phyloP scores from a whole-genome alignment of 2,888 invertebrate species.

The Byasa hedistus region DNA sequence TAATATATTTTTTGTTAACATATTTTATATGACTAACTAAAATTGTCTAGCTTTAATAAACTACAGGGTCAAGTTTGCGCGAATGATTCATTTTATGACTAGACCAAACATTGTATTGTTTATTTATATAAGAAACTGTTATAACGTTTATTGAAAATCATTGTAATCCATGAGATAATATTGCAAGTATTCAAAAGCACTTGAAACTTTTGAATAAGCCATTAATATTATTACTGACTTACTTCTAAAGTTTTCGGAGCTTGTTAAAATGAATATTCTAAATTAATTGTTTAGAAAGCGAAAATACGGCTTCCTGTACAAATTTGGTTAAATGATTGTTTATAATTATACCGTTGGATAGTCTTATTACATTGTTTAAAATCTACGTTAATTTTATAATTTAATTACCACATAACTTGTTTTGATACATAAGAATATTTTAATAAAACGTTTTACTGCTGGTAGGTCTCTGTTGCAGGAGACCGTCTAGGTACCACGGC shows the following conservation, averaged over 20 bases:
- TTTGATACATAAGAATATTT: neutral
- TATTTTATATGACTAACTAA: too few species aligned
- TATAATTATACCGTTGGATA: neutral
- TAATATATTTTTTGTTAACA: too few species aligned
- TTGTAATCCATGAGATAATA: neutral
- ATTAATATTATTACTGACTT: neutral
- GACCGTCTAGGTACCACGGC: too few species aligned
- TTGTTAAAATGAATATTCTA: neutral
- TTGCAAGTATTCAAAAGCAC: neutral
- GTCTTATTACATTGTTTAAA: neutral
- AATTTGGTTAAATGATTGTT: neutral
- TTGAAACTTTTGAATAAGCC: neutral
- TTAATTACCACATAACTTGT: neutral
- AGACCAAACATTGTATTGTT: too few species aligned
- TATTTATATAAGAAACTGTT: too few species aligned
- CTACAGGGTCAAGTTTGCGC: too few species aligned
- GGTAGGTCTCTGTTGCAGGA: too few species aligned
- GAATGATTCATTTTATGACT: too few species aligned
- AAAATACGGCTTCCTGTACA: neutral
- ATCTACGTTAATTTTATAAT: neutral
- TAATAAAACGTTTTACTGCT: too few species aligned
- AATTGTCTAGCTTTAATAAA: too few species aligned
- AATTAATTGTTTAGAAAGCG: neutral
- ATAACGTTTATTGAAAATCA: neutral
- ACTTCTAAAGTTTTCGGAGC: neutral